Evolutionary conservation across 2,797 vertebrate species (phyloP).

Genomic region (Alfaro cultratus): DNA sequence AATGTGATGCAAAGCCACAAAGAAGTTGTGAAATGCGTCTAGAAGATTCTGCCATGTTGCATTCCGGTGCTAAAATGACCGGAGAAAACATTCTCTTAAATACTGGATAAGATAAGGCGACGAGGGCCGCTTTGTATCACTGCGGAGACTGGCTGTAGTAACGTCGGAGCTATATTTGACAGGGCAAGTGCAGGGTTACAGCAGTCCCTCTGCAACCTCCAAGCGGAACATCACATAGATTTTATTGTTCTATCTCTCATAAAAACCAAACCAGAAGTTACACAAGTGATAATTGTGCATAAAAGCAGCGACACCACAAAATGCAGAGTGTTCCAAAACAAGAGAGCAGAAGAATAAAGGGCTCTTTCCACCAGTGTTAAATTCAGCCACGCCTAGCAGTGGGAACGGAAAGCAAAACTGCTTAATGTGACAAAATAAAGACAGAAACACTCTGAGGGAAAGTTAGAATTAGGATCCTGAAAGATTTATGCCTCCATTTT

Average conservation of each 20-base stretch:
- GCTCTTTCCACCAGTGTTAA: constrained; percentile 55
- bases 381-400: constrained; percentile 72
- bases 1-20: constrained; percentile 75
- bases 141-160: constrained; percentile 50
- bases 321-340: constrained; percentile 70
- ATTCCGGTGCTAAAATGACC: constrained; percentile 69
- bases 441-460: constrained; percentile 76
- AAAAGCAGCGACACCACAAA: constrained; percentile 74
- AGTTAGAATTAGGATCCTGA: constrained; percentile 80
- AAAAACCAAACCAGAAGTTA: constrained; percentile 73
- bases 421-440: constrained; percentile 80
- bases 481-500: constrained; percentile 82
- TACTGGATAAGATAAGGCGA: constrained; percentile 54
- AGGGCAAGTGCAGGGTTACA: constrained; percentile 41
- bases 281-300: constrained; percentile 78
- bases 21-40: constrained; percentile 69
- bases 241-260: constrained; percentile 70
- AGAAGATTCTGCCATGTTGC: constrained; percentile 60
- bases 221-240: constrained; percentile 61
- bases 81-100: constrained; percentile 57
- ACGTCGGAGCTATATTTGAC: constrained; percentile 26
- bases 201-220: constrained; percentile 40
- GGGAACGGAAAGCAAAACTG: constrained; percentile 77
- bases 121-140: constrained; percentile 37
- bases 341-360: constrained; percentile 70